phyloP scores from a whole-genome alignment of 2,888 invertebrate genomes.

The Tenthredo distinguenda region DNA sequence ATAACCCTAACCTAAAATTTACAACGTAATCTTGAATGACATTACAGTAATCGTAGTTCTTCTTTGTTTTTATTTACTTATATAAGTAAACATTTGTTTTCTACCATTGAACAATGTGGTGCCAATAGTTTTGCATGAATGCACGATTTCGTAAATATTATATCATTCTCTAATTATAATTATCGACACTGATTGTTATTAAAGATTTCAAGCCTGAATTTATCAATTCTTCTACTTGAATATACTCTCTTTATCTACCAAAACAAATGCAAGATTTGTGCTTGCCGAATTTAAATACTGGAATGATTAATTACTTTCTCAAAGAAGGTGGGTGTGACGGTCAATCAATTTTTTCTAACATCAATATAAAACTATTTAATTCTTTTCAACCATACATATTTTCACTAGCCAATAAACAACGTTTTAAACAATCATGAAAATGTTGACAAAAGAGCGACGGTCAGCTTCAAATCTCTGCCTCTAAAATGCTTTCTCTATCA shows the following conservation, averaged over 20 bases:
- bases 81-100: background rate
- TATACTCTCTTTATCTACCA: background rate
- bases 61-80: background rate
- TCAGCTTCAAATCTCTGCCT: background rate
- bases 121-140: background rate
- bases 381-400: background rate
- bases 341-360: background rate
- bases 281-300: background rate
- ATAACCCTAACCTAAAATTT: background rate
- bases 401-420: background rate
- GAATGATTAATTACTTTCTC: constrained; percentile 27
- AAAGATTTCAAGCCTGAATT: background rate
- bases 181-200: background rate
- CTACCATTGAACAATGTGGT: background rate
- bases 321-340: constrained; percentile 28
- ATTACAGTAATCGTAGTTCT: background rate
- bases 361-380: background rate
- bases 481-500: background rate
- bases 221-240: background rate
- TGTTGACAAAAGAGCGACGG: background rate
- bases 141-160: background rate
- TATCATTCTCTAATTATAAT: background rate
- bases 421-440: background rate
- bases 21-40: background rate
- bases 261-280: constrained; percentile 5